These are phyloP conservation scores for Nomia melanderi DNA, from an alignment of 1,140 invertebrate genomes.

Conservation along the genomic window DNA sequence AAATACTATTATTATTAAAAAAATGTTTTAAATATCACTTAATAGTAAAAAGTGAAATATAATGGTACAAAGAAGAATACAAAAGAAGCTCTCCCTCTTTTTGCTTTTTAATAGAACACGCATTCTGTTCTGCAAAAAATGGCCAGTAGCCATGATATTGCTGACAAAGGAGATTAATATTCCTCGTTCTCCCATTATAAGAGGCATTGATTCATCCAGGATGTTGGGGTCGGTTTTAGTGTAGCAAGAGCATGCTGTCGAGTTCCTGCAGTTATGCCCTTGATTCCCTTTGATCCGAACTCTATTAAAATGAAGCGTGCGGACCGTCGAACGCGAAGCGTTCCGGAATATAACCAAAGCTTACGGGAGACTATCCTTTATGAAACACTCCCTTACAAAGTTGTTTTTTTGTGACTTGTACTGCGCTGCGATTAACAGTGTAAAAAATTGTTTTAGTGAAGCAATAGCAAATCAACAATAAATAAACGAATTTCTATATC, in stretches of 20 bases:
- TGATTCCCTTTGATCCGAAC: conserved; percentile 31
- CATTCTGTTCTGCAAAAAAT: conserved; percentile 2
- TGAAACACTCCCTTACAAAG: background rate
- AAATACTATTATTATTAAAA: too few relatives aligned
- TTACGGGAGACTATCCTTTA: background rate
- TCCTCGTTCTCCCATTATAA: conserved; percentile 18
- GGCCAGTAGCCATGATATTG: background rate
- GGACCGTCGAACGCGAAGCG: background rate
- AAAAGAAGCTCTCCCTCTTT: too few relatives aligned
- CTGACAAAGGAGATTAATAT: conserved; percentile 22
- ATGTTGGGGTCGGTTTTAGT: background rate
- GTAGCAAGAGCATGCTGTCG: conserved; percentile 23
- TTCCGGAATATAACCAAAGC: background rate
- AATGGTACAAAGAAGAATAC: too few relatives aligned
- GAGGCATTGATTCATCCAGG: conserved; percentile 18
- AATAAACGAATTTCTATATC: too few relatives aligned
- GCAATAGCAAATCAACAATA: background rate
- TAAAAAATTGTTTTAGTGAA: too few relatives aligned
- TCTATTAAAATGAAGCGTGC: conserved; percentile 26
- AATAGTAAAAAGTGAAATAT: too few relatives aligned
- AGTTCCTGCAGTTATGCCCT: conserved; percentile 4
- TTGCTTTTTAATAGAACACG: too few relatives aligned
- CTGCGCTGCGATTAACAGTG: too few relatives aligned
- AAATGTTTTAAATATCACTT: too few relatives aligned
- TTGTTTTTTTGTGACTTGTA: background rate